Evolutionary conservation across 2,888 invertebrate species (phyloP), one percentile per base, ranked within the genome.

Genomic region (Agrochola circellaris): DNA sequence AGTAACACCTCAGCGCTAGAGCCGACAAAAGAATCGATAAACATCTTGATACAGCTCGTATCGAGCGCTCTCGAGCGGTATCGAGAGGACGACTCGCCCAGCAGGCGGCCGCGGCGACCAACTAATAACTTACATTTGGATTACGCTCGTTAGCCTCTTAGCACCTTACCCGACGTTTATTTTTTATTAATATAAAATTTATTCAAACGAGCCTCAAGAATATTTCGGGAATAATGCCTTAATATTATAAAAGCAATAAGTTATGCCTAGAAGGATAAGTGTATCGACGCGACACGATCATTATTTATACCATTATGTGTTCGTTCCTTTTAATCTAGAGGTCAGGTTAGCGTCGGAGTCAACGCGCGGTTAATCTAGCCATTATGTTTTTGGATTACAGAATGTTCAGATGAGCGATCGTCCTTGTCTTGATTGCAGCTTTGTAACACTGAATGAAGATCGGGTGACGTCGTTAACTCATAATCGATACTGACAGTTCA

Each of bases 71-170:
- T 9, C 58, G 66, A 67, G 79, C 69, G 82, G 77, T 92, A 94
- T 94, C 93, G 95, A 94, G 88, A 90, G 91, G 92, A 79, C 90
- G 91, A 26, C 65, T 48, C 89, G 93, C 95, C 86, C 96, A 95
- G 95, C 95, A 90, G 95, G 96, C 90, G 93, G 91, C 91, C 93
- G 84, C 86, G 86, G 92, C 91, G 90, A 87, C 90, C 93, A 92
- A 92, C 95, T 95, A 95, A 96, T 96, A 96, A 95, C 95, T 96
- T 96, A 96, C 95, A 95, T 94, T 94, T 92, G 94, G 96, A 96
- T 96, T 96, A 96, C 94, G 93, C 96, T 96, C 96, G 96, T 96
- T 96, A 96, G 95, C 93, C 95, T 95, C 96, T 96, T 96, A 95
- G 95, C 96, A 96, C 96, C 96, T 96, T 96, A 92, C 90, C 92